Percentiles rank a stretch among this genome's conserved stretches.
Evolutionary conservation across 1,140 invertebrate species (phyloP).

Genomic region (Brachionus calyciflorus): DNA sequence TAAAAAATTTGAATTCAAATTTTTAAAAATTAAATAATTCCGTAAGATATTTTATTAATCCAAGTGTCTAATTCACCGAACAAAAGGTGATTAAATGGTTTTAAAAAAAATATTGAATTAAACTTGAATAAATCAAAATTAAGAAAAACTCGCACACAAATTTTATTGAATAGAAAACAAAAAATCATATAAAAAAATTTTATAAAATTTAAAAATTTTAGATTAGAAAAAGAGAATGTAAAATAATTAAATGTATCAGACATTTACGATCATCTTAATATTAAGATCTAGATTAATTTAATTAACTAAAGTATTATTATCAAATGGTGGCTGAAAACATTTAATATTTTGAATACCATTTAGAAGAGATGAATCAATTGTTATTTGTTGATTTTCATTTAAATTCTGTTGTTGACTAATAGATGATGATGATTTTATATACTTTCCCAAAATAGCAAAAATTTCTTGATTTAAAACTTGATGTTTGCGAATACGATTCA

Average conservation of each 20-base stretch:
- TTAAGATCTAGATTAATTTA: background rate
- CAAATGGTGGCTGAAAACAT: slow-evolving; percentile 89
- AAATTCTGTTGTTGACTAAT: background rate
- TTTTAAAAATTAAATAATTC: no score
- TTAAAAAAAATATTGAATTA: no score
- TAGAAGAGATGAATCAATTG: background rate
- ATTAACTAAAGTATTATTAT: slow-evolving; percentile 61
- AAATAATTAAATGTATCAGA: slow-evolving; percentile 8
- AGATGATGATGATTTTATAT: slow-evolving; percentile 70
- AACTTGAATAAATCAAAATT: no score
- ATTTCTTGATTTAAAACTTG: slow-evolving; percentile 98
- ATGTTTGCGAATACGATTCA: slow-evolving; percentile 91
- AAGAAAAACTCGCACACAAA: no score
- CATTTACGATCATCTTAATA: no score
- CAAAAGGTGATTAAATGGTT: background rate
- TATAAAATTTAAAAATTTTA: slow-evolving; percentile 16
- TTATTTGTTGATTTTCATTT: background rate
- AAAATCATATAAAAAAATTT: slow-evolving; percentile 9
- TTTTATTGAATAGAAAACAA: background rate
- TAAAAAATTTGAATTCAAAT: no score
- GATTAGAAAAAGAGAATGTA: background rate
- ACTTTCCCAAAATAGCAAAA: slow-evolving; percentile 93
- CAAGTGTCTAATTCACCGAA: slow-evolving; percentile 15
- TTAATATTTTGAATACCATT: slow-evolving; percentile 73
- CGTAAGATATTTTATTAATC: no score